phyloP scores from a whole-genome alignment of 2,888 invertebrate species.

The Agrochola litura region DNA sequence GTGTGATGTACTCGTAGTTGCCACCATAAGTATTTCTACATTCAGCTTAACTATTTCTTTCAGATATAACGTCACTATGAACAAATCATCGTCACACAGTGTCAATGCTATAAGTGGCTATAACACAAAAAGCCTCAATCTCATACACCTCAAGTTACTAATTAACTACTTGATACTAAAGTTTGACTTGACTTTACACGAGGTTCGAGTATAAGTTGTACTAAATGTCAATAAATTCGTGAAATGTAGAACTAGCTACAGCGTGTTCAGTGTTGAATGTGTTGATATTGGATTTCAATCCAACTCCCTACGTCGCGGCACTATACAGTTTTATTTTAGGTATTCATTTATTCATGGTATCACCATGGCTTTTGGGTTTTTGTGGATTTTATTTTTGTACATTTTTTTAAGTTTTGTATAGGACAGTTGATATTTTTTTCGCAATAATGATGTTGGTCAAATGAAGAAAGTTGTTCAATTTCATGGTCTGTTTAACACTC shows the following conservation, averaged over 20 bases:
- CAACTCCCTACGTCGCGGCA: conserved; percentile 37
- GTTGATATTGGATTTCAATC: conserved; percentile 63
- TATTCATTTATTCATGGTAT: conserved; percentile 47
- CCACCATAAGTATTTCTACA: too few species aligned
- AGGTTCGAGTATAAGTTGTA: conserved; percentile 1
- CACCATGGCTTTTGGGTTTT: conserved; percentile 18
- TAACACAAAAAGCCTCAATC: background rate
- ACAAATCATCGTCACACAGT: background rate
- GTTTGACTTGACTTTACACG: conserved; percentile 6
- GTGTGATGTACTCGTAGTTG: too few species aligned
- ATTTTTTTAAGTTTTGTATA: too few species aligned
- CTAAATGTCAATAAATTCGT: conserved; percentile 22
- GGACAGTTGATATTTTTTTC: too few species aligned
- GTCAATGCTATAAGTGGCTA: background rate
- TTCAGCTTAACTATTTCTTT: background rate
- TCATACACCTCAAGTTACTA: background rate
- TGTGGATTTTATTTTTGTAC: conserved; percentile 1
- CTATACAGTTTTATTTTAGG: conserved; percentile 52
- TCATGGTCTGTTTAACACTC: too few species aligned
- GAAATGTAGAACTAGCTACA: conserved; percentile 37
- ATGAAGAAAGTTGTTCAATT: too few species aligned
- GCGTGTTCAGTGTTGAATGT: conserved; percentile 15
- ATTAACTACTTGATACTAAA: background rate
- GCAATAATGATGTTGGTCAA: too few species aligned
- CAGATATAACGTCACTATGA: too few species aligned